A percentile compares a stretch with the other conserved stretches of the same genome.
Evolutionary conservation across 2,797 vertebrate genomes (phyloP).

Genomic region (Caiman crocodilus): DNA sequence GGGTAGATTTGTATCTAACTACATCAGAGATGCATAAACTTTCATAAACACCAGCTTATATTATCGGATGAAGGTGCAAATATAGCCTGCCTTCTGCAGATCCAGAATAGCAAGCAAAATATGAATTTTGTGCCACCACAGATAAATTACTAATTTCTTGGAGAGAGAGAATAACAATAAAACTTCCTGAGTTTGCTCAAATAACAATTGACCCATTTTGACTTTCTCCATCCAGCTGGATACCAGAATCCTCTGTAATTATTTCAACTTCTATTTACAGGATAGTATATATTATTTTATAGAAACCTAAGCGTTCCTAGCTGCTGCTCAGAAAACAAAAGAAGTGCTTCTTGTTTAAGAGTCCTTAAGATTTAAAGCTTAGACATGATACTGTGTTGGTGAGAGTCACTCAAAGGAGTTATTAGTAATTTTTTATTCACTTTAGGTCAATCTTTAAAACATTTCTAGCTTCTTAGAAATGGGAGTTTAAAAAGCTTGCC

Average conservation of each 20-base stretch:
- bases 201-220: conserved; percentile 3
- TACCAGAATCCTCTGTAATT: neutral
- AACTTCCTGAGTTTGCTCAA: neutral
- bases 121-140: neutral
- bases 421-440: neutral
- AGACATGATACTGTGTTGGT: neutral
- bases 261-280: neutral
- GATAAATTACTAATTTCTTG: neutral
- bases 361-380: neutral
- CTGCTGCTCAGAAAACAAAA: neutral
- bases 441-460: neutral
- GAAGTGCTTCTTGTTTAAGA: neutral
- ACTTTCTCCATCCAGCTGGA: neutral
- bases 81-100: no score
- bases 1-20: no score
- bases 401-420: neutral
- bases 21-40: no score
- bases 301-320: neutral
- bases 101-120: neutral
- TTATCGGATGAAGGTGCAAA: no score
- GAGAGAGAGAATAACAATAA: neutral
- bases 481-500: neutral
- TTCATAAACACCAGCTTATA: no score
- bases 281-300: neutral
- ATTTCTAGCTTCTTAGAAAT: neutral